Conservation (phyloP, 2,888 invertebrate species). For the Andrena minutula region DNA sequence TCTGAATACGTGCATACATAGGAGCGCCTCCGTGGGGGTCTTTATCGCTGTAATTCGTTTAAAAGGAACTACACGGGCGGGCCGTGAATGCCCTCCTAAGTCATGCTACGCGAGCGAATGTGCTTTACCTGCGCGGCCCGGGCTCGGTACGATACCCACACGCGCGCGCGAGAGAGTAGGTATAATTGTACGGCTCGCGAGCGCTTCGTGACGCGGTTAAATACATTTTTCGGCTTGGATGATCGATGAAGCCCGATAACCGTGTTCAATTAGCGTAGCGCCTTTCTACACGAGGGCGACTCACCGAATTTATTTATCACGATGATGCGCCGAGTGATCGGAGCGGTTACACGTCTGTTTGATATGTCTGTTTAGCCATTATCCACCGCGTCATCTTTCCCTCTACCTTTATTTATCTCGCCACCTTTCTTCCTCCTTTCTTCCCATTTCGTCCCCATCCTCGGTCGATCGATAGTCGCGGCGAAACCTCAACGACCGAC, state of each 20-base stretch:
- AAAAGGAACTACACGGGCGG: conserved; percentile 75
- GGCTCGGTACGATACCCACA: conserved; percentile 49
- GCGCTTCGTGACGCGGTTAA: conserved; percentile 66
- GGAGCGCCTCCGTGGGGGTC: conserved; percentile 60
- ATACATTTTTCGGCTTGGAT: conserved; percentile 65
- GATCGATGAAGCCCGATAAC: conserved; percentile 71
- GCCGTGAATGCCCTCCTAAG: conserved; percentile 71
- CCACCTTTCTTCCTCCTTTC: not conserved
- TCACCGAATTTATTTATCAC: conserved; percentile 69
- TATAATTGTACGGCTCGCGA: conserved; percentile 62
- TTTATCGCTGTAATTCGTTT: conserved; percentile 81
- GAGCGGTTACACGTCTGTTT: conserved; percentile 50
- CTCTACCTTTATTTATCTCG: not conserved
- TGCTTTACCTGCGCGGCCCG: conserved; percentile 61
- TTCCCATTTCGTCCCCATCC: not conserved
- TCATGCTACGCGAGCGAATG: conserved; percentile 78
- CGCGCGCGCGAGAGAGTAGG: conserved; percentile 35
- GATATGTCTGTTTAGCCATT: conserved; percentile 55
- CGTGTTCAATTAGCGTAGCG: conserved; percentile 73
- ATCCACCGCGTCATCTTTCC: conserved; percentile 18
- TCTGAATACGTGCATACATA: conserved; percentile 49
- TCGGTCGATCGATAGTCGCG: not conserved
- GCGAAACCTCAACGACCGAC: conserved; percentile 2
- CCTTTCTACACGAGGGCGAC: conserved; percentile 66
- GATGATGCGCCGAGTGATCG: conserved; percentile 57